Conservation (phyloP, 2,113 vertebrate species). For the Tetrao urogallus region DNA sequence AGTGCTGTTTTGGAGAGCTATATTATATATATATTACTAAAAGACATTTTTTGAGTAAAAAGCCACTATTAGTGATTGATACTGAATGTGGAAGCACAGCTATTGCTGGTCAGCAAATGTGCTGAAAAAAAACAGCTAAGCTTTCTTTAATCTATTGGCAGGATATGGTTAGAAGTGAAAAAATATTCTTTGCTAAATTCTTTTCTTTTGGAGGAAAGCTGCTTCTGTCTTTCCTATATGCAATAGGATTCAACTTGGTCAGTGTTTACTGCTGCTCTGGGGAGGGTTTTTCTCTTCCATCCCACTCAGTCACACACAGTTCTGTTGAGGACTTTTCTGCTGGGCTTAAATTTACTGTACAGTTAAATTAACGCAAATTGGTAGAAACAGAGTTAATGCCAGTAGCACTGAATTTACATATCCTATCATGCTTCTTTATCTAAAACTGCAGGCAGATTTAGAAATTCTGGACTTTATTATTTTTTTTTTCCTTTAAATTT, state of each 20-base stretch:
- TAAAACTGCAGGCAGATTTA: slow-evolving; percentile 6
- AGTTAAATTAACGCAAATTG: neutral
- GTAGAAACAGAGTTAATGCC: neutral
- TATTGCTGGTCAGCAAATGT: neutral
- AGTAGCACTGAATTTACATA: neutral
- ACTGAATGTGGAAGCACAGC: neutral
- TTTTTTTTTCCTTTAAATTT: slow-evolving; percentile 10
- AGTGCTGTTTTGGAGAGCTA: neutral
- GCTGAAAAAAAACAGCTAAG: neutral
- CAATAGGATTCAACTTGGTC: neutral
- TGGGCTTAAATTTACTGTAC: neutral
- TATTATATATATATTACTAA: neutral
- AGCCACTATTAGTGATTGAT: neutral
- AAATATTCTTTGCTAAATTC: neutral
- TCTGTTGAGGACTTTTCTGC: neutral
- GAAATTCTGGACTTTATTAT: neutral
- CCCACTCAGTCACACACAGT: neutral
- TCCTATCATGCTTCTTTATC: neutral
- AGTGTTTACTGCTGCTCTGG: neutral
- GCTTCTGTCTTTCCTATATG: neutral
- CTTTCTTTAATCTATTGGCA: neutral
- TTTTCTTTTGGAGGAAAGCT: neutral
- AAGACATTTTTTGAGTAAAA: neutral
- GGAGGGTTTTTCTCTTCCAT: neutral
- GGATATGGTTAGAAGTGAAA: neutral